phyloP scores from a whole-genome alignment of 2,113 vertebrate species.

The Lasiurus cinereus region DNA sequence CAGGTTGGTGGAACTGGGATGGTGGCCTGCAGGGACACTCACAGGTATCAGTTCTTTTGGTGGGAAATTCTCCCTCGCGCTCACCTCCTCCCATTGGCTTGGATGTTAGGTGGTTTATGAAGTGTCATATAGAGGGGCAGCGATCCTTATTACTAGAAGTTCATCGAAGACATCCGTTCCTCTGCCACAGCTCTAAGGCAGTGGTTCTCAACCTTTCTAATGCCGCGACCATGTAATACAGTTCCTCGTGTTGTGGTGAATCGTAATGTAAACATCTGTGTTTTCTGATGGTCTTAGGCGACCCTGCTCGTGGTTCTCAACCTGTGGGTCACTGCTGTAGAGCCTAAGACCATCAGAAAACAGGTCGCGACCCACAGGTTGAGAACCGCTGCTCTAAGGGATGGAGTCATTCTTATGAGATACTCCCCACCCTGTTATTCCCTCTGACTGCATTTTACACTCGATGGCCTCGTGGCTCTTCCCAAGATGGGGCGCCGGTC shows the following conservation, averaged over 20 bases:
- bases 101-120: background rate
- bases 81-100: background rate
- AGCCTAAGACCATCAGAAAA: no score
- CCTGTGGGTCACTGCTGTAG: no score
- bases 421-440: background rate
- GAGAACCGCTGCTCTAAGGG: background rate
- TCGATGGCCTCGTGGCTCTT: rapidly evolving
- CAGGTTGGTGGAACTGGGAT: background rate
- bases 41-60: background rate
- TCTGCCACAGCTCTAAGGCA: background rate
- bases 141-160: background rate
- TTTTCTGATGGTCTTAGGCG: no score
- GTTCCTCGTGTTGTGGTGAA: no score
- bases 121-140: background rate
- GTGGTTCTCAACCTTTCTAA: no score
- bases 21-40: background rate
- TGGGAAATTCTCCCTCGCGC: background rate
- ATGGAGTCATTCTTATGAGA: background rate
- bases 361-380: no score
- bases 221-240: no score
- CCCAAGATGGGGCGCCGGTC: background rate
- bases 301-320: no score
- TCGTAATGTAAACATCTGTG: no score
- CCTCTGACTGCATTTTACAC: background rate
- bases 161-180: background rate